Base-by-base conservation (phyloP, 1,140 invertebrate genomes). In the Platorchestia sp. region DNA sequence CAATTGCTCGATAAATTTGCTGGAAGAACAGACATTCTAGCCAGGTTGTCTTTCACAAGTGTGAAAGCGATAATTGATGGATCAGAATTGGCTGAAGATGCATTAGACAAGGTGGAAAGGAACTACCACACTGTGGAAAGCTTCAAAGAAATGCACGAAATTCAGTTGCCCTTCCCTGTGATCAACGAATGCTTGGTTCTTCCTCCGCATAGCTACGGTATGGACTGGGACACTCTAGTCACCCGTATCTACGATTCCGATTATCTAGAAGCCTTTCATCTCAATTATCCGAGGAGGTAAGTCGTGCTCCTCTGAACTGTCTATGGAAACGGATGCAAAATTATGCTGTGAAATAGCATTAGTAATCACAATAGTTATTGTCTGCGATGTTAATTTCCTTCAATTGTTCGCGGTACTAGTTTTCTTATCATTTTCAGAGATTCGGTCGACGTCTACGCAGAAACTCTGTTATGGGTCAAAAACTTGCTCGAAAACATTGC, bases 231-330 rank as follows among this genome's bases (percentile, higher is more conserved):
- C 27, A 75, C 10, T 1, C 59, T 75, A 10, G 1, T 89, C 7
- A 19, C 7, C 36, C 87, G 87, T 3, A 89, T 16, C 41, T 89
- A 41, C 27, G 87, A 89, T 36, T 42, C 87, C 14, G n/a, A 42
- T 36, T 42, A 42, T 27, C 42, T 89, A 41, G 87, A 89, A 41
- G 36, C 7, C 43, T 89, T 42, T 44, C n/a, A 41, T 89, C 43
- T 89, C 87, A 89, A 89, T 41, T 89, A 89, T 42, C 87, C 87
- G 27, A 42, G 87, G 43, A 89, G 43, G 87, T 89, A 42, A 89
- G 87, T 89, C 10, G 36, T 42, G 27, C 27, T 42, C n/a, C 0
- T 19, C 43, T 42, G n/a, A 89, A 44, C 14, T 42, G 53, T 42
- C 10, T 44, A 42, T n/a, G 86, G 36, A 86, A 36, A 14, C 36